These are phyloP conservation scores for Semaprochilodus insignis DNA, from an alignment of 2,797 vertebrate species.

Conservation along the genomic window DNA sequence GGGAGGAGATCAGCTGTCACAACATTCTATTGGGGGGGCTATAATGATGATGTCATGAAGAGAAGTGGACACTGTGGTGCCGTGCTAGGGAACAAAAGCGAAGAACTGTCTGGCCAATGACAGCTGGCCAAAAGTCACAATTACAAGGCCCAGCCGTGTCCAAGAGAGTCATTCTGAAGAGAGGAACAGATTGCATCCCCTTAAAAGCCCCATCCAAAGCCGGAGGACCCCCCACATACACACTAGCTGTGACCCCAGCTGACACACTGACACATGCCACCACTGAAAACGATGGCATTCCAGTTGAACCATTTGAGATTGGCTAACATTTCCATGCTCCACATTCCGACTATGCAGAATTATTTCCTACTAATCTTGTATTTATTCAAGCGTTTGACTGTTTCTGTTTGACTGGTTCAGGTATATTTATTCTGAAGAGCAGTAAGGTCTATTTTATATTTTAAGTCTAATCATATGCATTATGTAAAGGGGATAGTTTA, in stretches of 20 bases:
- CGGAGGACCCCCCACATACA: slow-evolving; percentile 23
- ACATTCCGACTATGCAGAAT: no score
- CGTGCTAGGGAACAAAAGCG: slow-evolving; percentile 44
- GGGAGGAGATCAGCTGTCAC: slow-evolving; percentile 59
- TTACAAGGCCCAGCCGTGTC: slow-evolving; percentile 35
- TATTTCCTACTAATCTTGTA: no score
- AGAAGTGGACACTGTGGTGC: slow-evolving; percentile 40
- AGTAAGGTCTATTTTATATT: no score
- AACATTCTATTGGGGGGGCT: slow-evolving; percentile 43
- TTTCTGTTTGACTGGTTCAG: no score
- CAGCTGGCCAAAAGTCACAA: slow-evolving; percentile 55
- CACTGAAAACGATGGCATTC: slow-evolving; percentile 37
- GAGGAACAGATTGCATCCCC: slow-evolving; percentile 53
- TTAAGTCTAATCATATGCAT: no score
- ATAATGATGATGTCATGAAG: slow-evolving; percentile 60
- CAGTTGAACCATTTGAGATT: neutral
- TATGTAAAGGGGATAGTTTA: no score
- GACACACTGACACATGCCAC: slow-evolving; percentile 44
- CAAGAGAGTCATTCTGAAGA: slow-evolving; percentile 38
- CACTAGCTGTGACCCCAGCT: slow-evolving; percentile 34
- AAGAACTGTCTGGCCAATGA: slow-evolving; percentile 38
- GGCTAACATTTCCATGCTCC: no score
- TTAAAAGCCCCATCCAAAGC: slow-evolving; percentile 17
- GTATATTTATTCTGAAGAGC: neutral
- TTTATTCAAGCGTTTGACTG: no score